These are phyloP conservation scores for Rhizomys pruinosus DNA, from an alignment of 2,113 vertebrate genomes.

Conservation along the genomic window DNA sequence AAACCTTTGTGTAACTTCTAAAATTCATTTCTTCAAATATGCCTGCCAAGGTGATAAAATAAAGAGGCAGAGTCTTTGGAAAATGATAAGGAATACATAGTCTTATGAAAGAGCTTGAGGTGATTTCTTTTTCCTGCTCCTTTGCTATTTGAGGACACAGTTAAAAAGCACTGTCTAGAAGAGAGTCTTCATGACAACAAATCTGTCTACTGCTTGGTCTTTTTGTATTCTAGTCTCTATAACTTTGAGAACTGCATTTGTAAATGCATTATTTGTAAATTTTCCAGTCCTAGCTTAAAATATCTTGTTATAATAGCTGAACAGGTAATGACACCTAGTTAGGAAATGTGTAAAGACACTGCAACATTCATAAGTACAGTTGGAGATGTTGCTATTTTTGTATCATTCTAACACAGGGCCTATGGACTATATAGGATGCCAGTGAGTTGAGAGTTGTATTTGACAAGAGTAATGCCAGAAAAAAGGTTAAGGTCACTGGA, in stretches of 20 bases:
- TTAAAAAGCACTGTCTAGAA: background rate
- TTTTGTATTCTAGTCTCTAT: background rate
- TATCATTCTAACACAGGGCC: background rate
- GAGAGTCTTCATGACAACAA: background rate
- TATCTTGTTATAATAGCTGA: background rate
- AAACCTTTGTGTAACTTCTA: background rate
- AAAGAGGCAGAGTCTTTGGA: background rate
- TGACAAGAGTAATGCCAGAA: background rate
- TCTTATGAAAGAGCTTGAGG: too few species aligned
- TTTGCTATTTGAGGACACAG: background rate
- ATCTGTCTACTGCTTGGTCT: background rate
- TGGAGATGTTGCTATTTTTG: background rate
- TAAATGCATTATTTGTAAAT: background rate
- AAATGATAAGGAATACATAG: background rate
- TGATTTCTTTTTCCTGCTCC: background rate
- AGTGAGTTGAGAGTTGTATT: background rate
- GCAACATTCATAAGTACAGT: background rate
- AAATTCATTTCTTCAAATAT: background rate
- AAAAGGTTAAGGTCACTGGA: background rate
- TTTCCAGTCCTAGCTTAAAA: background rate
- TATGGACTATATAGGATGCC: accelerated
- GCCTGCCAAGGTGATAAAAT: too few species aligned
- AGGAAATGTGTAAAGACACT: background rate
- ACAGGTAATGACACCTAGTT: background rate
- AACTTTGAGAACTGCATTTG: background rate